phyloP scores from a whole-genome alignment of 2,113 vertebrate genomes.

The Prinia subflava region DNA sequence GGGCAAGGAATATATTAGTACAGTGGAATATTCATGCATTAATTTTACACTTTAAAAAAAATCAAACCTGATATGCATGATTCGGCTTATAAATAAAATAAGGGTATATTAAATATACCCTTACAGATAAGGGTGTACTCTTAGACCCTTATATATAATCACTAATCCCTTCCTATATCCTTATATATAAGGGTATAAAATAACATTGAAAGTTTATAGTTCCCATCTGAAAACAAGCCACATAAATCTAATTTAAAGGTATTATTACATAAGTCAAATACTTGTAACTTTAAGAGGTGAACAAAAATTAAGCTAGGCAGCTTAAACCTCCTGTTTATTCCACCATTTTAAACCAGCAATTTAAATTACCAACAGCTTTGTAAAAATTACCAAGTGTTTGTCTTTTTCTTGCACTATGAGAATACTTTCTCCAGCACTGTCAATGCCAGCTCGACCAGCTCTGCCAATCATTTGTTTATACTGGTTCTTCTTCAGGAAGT shows the following conservation, averaged over 20 bases:
- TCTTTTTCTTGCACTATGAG: conserved; percentile 91
- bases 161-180: too few relatives aligned
- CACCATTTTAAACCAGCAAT: neutral
- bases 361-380: neutral
- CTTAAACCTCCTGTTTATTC: neutral
- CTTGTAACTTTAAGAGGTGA: neutral
- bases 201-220: neutral
- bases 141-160: too few relatives aligned
- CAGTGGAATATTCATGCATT: neutral
- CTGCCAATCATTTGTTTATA: conserved; percentile 97
- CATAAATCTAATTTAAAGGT: neutral
- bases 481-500: conserved; percentile 90
- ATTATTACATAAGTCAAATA: neutral
- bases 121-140: too few relatives aligned
- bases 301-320: neutral
- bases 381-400: conserved; percentile 74
- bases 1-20: neutral
- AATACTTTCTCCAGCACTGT: conserved; percentile 88
- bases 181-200: too few relatives aligned
- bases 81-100: neutral
- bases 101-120: neutral
- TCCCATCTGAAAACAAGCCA: neutral
- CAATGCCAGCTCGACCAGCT: conserved; percentile 93
- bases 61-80: neutral
- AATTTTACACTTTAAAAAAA: neutral